Evolutionary conservation across 1,140 invertebrate genomes (phyloP).

Genomic region (Danaus plexippus): DNA sequence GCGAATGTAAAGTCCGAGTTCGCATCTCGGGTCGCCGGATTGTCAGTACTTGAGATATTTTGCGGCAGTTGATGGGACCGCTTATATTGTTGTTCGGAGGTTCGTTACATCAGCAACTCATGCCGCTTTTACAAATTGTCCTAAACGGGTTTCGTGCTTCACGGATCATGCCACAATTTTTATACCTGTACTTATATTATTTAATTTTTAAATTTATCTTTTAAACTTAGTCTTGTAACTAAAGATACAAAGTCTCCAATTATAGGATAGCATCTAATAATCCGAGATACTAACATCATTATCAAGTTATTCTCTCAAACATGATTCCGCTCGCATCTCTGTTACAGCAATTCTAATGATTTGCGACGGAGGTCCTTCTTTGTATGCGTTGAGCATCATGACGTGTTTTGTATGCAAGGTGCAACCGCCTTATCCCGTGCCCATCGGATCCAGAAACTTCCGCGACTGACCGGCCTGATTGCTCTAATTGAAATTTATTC

Average conservation of each 20-base stretch:
- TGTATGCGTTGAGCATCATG: slow-evolving; percentile 48
- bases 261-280: slow-evolving; percentile 20
- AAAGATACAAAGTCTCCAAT: too few relatives aligned
- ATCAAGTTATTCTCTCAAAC: slow-evolving; percentile 41
- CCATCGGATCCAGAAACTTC: slow-evolving; percentile 54
- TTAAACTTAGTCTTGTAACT: too few relatives aligned
- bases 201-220: too few relatives aligned
- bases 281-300: slow-evolving; percentile 46
- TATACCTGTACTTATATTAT: too few relatives aligned
- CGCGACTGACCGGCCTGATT: slow-evolving; percentile 49
- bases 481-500: slow-evolving; percentile 67
- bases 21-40: slow-evolving; percentile 50
- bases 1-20: slow-evolving; percentile 61
- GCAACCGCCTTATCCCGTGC: slow-evolving; percentile 48
- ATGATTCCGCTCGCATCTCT: slow-evolving; percentile 60
- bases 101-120: slow-evolving; percentile 59
- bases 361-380: slow-evolving; percentile 57
- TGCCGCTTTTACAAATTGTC: slow-evolving; percentile 64
- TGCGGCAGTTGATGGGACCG: slow-evolving; percentile 43
- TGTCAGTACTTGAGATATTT: slow-evolving; percentile 62
- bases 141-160: slow-evolving; percentile 14
- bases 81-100: slow-evolving; percentile 62
- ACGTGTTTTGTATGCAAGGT: slow-evolving; percentile 50
- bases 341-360: slow-evolving; percentile 66
- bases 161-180: slow-evolving; percentile 9